A percentile compares a stretch with the other conserved stretches of the same genome.
These are phyloP conservation scores for Odobenus rosmarus DNA, from an alignment of 2,113 vertebrate genomes.

Conservation along the genomic window DNA sequence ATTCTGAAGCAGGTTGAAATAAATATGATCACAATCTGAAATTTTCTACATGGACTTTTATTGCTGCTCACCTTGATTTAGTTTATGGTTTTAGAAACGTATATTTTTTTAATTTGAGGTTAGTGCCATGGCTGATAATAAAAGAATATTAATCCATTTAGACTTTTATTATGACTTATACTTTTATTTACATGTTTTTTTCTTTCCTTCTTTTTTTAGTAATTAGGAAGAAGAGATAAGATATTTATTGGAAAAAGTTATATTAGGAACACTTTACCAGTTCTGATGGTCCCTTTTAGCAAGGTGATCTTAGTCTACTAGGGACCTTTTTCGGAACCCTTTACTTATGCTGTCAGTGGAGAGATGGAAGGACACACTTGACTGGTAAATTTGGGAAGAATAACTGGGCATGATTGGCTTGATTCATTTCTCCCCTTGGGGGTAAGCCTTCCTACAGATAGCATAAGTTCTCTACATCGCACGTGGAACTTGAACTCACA, in stretches of 20 bases:
- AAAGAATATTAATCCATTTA: neutral
- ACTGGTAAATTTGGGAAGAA: neutral
- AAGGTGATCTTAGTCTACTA: neutral
- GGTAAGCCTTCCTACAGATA: neutral
- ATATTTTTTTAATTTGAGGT: neutral
- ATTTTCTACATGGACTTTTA: neutral
- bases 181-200: neutral
- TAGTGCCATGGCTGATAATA: neutral
- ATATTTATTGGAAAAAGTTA: neutral
- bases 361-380: neutral
- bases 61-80: neutral
- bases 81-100: neutral
- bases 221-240: neutral
- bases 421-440: neutral
- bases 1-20: conserved; percentile 8
- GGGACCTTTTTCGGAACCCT: neutral
- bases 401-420: neutral
- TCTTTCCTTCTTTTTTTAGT: neutral
- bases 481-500: neutral
- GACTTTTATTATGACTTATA: neutral
- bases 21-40: neutral
- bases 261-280: neutral
- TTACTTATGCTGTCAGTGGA: neutral
- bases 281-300: neutral
- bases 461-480: neutral